Evolutionary conservation across 2,888 invertebrate species (phyloP).

Genomic region (Polydrusus tereticollis): DNA sequence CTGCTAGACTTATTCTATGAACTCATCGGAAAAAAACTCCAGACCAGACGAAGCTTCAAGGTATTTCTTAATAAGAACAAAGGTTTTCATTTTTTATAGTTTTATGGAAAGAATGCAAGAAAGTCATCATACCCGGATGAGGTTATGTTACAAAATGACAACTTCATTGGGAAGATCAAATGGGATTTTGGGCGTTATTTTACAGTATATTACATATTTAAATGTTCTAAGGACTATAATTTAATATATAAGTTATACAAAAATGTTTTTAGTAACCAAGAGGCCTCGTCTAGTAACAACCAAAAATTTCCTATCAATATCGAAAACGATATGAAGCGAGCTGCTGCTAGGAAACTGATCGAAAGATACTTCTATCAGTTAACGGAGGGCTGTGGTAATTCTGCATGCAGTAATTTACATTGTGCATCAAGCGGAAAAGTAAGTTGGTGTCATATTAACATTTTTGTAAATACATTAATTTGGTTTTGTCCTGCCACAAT

Average conservation of each 20-base stretch:
- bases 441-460: conserved; percentile 58
- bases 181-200: conserved; percentile 1
- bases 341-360: conserved; percentile 86
- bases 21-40: conserved; percentile 65
- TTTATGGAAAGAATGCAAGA: background rate
- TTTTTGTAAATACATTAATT: too few species aligned
- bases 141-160: conserved; percentile 18
- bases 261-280: conserved; percentile 62
- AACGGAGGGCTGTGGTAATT: conserved; percentile 92
- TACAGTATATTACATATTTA: background rate
- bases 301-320: conserved; percentile 59
- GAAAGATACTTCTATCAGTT: conserved; percentile 94
- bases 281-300: conserved; percentile 65
- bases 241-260: background rate
- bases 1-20: conserved; percentile 66
- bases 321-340: conserved; percentile 79
- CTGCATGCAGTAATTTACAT: conserved; percentile 85
- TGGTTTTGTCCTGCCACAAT: background rate
- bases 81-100: background rate
- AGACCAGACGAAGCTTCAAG: conserved; percentile 70
- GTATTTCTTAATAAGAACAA: conserved; percentile 57
- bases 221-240: background rate
- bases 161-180: background rate
- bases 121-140: conserved; percentile 8
- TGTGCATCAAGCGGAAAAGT: conserved; percentile 94